phyloP scores from a whole-genome alignment of 2,797 vertebrate genomes.

The Bradypodion ventrale region DNA sequence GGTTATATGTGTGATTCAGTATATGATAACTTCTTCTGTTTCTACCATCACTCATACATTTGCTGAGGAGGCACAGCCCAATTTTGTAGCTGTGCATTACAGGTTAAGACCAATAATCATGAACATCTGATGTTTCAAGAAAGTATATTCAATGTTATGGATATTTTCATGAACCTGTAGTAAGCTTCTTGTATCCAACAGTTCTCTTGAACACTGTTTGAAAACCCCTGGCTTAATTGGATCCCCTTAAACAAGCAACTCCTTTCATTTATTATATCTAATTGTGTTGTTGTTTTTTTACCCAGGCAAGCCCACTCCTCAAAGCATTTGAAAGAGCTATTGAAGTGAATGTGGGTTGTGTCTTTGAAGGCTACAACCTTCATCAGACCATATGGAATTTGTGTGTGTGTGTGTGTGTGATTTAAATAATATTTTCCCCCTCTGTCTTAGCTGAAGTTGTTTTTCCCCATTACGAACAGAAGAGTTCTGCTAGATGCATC shows the following conservation, averaged over 20 bases:
- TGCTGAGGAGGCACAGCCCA: not conserved
- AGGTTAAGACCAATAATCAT: not conserved
- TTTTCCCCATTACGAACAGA: conserved; percentile 7
- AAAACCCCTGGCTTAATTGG: not conserved
- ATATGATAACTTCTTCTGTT: too few relatives aligned
- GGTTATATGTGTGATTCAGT: too few relatives aligned
- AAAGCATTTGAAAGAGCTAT: not conserved
- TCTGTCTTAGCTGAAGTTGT: not conserved
- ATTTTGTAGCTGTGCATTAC: not conserved
- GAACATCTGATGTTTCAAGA: not conserved
- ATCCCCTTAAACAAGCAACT: not conserved
- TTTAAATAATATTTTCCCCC: not conserved
- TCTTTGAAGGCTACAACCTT: not conserved
- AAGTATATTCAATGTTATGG: not conserved
- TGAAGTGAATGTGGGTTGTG: not conserved
- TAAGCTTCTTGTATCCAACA: not conserved
- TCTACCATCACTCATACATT: not conserved
- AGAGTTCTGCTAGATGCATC: not conserved
- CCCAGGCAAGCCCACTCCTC: not conserved
- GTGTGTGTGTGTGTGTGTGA: not conserved
- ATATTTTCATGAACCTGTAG: not conserved
- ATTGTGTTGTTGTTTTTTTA: not conserved
- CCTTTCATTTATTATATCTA: not conserved
- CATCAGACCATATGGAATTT: too few relatives aligned
- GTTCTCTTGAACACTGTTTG: not conserved